Percentiles rank a stretch among this genome's conserved stretches.
phyloP scores from a whole-genome alignment of 2,797 vertebrate genomes.

The Spheniscus humboldti region DNA sequence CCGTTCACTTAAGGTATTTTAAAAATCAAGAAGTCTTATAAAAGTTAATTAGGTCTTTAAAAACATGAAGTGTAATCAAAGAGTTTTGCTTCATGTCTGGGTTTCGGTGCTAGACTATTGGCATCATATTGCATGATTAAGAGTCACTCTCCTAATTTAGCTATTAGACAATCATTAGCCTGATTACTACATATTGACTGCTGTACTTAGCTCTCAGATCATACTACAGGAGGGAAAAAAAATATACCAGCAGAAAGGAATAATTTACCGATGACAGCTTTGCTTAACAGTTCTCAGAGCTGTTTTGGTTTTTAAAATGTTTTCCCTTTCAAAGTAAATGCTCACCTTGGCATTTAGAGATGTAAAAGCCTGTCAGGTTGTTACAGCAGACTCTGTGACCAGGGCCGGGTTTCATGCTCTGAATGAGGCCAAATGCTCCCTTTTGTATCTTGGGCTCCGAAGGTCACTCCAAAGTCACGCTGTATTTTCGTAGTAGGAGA shows the following conservation, averaged over 20 bases:
- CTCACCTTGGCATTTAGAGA: conserved; percentile 37
- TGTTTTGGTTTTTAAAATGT: conserved; percentile 28
- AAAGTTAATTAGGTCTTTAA: conserved; percentile 61
- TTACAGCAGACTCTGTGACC: background rate
- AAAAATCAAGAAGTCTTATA: conserved; percentile 51
- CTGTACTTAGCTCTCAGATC: conserved; percentile 46
- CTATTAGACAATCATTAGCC: conserved; percentile 70
- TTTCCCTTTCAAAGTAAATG: conserved; percentile 47
- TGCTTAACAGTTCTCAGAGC: conserved; percentile 32
- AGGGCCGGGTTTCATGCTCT: background rate
- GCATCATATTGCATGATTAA: conserved; percentile 66
- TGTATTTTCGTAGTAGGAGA: conserved; percentile 15
- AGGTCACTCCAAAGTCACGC: conserved; percentile 21
- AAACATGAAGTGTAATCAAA: conserved; percentile 61
- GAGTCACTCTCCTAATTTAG: conserved; percentile 65
- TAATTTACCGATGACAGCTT: conserved; percentile 50
- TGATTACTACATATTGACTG: conserved; percentile 67
- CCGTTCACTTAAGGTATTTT: conserved; percentile 1
- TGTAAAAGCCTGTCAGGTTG: background rate
- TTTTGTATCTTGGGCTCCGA: conserved; percentile 5
- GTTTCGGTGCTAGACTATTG: conserved; percentile 51
- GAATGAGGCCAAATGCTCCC: conserved; percentile 12
- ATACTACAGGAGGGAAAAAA: conserved; percentile 27
- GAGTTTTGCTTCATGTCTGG: conserved; percentile 52
- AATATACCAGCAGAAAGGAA: conserved; percentile 25